A percentile compares a stretch with the other conserved stretches of the same genome.
These are phyloP conservation scores for Lysandra coridon DNA, from an alignment of 2,888 invertebrate species.

Conservation along the genomic window DNA sequence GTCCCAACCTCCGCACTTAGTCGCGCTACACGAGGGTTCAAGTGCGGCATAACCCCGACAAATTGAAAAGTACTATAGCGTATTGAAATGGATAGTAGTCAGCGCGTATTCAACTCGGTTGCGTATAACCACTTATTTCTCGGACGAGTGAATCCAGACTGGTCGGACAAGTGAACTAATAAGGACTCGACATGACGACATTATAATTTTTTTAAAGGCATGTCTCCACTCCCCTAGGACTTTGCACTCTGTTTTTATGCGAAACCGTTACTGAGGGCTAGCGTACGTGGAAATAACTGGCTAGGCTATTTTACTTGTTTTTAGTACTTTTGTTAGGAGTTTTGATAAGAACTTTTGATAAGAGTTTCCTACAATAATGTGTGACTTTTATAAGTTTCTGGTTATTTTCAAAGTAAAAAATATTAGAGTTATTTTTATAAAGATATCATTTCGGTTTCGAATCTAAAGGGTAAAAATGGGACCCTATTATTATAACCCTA, in stretches of 20 bases:
- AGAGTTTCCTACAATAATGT: neutral
- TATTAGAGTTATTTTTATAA: neutral
- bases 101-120: slow-evolving; percentile 38
- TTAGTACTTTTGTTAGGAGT: neutral
- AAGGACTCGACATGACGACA: slow-evolving; percentile 67
- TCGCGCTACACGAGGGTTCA: slow-evolving; percentile 36
- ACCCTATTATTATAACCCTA: no score
- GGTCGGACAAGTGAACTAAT: slow-evolving; percentile 56
- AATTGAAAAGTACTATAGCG: slow-evolving; percentile 35
- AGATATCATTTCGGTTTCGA: no score
- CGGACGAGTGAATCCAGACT: slow-evolving; percentile 53
- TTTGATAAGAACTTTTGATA: neutral
- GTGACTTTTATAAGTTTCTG: neutral
- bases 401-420: neutral
- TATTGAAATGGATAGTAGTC: slow-evolving; percentile 34
- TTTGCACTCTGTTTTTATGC: slow-evolving; percentile 58
- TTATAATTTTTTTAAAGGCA: slow-evolving; percentile 58
- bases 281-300: slow-evolving; percentile 25
- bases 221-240: slow-evolving; percentile 50
- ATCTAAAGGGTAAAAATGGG: no score
- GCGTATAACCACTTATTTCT: slow-evolving; percentile 46
- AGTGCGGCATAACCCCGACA: slow-evolving; percentile 37
- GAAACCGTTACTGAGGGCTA: slow-evolving; percentile 39
- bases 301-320: slow-evolving; percentile 9
- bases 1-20: slow-evolving; percentile 28